A percentile compares a stretch with the other conserved stretches of the same genome.
Conservation (phyloP, 2,888 invertebrate species). For the Metalampra italica region DNA sequence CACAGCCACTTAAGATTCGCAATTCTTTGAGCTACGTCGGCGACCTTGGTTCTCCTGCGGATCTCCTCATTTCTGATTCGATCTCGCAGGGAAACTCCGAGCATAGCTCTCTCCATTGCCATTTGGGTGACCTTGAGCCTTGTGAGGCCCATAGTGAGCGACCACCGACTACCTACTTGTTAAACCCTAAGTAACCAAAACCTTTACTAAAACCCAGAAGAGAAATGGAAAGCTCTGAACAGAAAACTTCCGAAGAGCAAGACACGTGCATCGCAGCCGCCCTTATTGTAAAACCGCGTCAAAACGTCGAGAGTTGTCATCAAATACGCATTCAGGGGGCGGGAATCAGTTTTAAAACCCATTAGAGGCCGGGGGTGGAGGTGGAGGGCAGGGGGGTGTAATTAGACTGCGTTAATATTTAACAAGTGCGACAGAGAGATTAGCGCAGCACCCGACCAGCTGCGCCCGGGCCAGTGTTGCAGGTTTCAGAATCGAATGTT, state of each 20-base stretch:
- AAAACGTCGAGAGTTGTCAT: conserved; percentile 70
- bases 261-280: conserved; percentile 8
- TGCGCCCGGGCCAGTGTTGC: conserved; percentile 37
- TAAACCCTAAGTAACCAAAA: neutral
- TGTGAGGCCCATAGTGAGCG: too few relatives aligned
- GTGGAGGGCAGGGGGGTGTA: conserved; percentile 51
- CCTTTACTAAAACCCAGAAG: neutral
- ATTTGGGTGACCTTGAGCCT: too few relatives aligned
- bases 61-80: too few relatives aligned
- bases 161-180: neutral
- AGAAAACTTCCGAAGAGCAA: conserved; percentile 18
- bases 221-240: conserved; percentile 16
- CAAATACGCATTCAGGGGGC: conserved; percentile 76
- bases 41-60: too few relatives aligned
- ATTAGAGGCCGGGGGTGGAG: conserved; percentile 57
- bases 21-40: too few relatives aligned
- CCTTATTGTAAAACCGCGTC: conserved; percentile 28
- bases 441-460: conserved; percentile 61
- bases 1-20: too few relatives aligned
- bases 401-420: conserved; percentile 78
- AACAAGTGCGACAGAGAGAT: conserved; percentile 74
- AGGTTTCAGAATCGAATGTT: too few relatives aligned
- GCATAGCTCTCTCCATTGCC: too few relatives aligned
- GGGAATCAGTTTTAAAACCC: conserved; percentile 79
- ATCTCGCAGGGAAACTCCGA: too few relatives aligned